phyloP scores from a whole-genome alignment of 1,140 invertebrate species.

The Lepidurus arcticus region DNA sequence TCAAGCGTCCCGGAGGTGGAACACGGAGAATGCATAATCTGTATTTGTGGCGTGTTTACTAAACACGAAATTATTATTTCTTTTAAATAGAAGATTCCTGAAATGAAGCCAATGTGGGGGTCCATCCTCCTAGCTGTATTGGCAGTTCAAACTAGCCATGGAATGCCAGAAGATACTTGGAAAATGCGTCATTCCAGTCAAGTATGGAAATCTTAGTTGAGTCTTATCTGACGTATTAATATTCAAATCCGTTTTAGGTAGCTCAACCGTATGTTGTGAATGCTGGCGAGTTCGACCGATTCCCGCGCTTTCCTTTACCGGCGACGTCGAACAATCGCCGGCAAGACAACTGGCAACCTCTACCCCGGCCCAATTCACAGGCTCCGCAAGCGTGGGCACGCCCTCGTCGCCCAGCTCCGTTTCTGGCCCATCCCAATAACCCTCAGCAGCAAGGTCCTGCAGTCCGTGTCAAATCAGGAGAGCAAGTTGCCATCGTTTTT shows the following conservation, averaged over 20 bases:
- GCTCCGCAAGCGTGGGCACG: not conserved
- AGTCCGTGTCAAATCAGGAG: conserved; percentile 25
- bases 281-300: not conserved
- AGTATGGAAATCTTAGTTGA: not conserved
- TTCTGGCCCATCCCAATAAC: not conserved
- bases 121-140: not conserved
- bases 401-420: not conserved
- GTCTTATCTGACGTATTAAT: not conserved
- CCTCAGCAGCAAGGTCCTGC: not conserved
- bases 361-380: not conserved
- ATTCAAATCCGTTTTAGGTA: not conserved
- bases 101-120: not conserved
- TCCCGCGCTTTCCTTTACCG: conserved; percentile 10
- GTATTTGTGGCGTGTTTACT: too few relatives aligned
- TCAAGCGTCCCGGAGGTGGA: too few relatives aligned
- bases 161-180: not conserved
- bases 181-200: not conserved
- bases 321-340: not conserved
- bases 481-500: conserved; percentile 20
- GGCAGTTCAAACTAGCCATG: not conserved
- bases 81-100: not conserved
- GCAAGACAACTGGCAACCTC: conserved; percentile 1
- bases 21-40: too few relatives aligned
- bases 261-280: not conserved
- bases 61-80: too few relatives aligned